A percentile compares a stretch with the other conserved stretches of the same genome.
Evolutionary conservation across 2,888 invertebrate species (phyloP).

Genomic region (Escarpia spicata): DNA sequence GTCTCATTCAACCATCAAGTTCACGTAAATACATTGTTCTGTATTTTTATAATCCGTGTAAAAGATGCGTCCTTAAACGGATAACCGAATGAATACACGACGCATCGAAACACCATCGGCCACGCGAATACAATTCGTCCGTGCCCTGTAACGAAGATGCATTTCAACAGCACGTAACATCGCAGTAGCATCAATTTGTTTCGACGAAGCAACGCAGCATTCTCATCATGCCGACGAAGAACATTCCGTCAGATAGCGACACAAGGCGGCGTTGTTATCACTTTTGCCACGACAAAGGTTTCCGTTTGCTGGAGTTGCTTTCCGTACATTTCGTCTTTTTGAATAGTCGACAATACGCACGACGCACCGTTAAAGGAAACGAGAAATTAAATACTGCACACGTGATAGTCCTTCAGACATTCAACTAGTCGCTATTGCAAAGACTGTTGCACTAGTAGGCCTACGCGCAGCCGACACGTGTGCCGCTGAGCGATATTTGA

Average conservation of each 20-base stretch:
- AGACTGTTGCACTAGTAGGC: background rate
- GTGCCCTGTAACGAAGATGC: background rate
- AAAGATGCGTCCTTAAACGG: background rate
- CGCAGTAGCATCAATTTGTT: background rate
- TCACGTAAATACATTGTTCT: background rate
- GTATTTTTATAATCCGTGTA: background rate
- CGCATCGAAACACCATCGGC: background rate
- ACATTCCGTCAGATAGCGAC: background rate
- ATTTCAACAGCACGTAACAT: background rate
- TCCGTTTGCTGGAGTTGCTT: background rate
- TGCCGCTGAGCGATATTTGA: background rate
- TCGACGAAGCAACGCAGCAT: background rate
- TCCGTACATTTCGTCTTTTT: background rate
- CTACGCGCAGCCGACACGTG: background rate
- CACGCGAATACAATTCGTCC: conserved; percentile 4
- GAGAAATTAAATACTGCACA: background rate
- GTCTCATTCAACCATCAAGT: background rate
- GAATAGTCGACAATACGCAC: background rate
- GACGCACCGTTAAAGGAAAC: background rate
- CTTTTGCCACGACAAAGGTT: background rate
- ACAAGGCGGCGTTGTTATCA: background rate
- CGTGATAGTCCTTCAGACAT: background rate
- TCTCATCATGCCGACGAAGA: background rate
- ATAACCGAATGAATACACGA: background rate
- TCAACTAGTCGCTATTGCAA: background rate